Percentiles rank a stretch among this genome's conserved stretches.
Conservation (phyloP, 2,888 invertebrate genomes). For the Sclerodermus sp. region DNA sequence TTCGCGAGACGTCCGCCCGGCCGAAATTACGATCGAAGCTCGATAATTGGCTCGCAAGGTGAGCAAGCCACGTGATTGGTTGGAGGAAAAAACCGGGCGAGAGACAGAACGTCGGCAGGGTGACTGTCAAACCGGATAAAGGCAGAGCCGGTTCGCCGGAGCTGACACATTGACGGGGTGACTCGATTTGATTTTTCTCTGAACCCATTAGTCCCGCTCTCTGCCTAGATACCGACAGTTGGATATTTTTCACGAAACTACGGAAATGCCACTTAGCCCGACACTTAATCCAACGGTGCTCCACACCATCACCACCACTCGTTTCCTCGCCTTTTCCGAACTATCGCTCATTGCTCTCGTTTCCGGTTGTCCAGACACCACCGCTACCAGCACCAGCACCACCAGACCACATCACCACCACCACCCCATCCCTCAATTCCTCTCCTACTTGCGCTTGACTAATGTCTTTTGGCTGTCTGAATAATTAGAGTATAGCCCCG, state of each 20-base stretch:
- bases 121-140: slow-evolving; percentile 7
- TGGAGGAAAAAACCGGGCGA: neutral
- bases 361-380: neutral
- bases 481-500: no score
- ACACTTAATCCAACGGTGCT: neutral
- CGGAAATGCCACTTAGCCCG: neutral
- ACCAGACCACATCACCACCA: no score
- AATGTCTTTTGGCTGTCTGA: no score
- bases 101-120: neutral
- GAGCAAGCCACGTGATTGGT: slow-evolving; percentile 5
- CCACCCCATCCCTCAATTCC: no score
- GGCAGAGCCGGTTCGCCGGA: neutral
- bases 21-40: slow-evolving; percentile 5
- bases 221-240: neutral
- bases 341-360: neutral
- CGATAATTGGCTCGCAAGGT: slow-evolving; percentile 15
- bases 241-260: slow-evolving; percentile 6
- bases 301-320: neutral
- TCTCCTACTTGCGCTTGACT: no score
- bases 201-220: slow-evolving; percentile 1
- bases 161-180: slow-evolving; percentile 9
- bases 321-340: neutral
- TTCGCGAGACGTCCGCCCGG: neutral
- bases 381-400: no score
- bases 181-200: slow-evolving; percentile 11